Conservation (phyloP, 2,888 invertebrate genomes). For the Euplagia quadripunctaria region DNA sequence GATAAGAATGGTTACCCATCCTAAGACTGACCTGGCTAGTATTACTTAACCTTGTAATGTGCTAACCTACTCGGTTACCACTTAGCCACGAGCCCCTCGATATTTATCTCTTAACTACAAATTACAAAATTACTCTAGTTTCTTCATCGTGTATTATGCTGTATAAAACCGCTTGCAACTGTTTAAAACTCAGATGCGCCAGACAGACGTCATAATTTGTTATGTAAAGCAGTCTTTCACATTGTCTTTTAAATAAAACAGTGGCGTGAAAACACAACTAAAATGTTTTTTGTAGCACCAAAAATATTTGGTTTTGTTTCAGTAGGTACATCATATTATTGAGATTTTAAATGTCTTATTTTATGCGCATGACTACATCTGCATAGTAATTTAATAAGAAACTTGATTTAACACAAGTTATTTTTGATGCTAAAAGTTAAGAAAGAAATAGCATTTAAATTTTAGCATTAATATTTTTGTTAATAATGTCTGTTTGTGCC, state of each 20-base stretch:
- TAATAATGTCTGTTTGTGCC: too few species aligned
- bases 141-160: not conserved
- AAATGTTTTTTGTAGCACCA: not conserved
- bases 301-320: not conserved
- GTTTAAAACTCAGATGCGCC: not conserved
- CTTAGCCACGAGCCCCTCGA: too few species aligned
- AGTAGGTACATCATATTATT: not conserved
- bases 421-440: too few species aligned
- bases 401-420: too few species aligned
- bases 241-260: slow-evolving; percentile 5
- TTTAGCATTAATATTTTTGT: too few species aligned
- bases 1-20: too few species aligned
- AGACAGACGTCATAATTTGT: slow-evolving; percentile 9
- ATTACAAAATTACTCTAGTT: not conserved
- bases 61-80: too few species aligned
- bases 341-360: not conserved
- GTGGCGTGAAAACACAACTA: not conserved
- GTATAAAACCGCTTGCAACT: not conserved
- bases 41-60: too few species aligned
- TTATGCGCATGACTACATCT: not conserved
- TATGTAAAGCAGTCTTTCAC: not conserved
- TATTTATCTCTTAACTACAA: not conserved
- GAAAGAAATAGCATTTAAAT: too few species aligned
- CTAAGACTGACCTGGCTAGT: too few species aligned
- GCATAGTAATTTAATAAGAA: not conserved